Evolutionary conservation across 2,797 vertebrate species (phyloP), one percentile per base, ranked within the genome.

Genomic region (Manis crassicaudata): DNA sequence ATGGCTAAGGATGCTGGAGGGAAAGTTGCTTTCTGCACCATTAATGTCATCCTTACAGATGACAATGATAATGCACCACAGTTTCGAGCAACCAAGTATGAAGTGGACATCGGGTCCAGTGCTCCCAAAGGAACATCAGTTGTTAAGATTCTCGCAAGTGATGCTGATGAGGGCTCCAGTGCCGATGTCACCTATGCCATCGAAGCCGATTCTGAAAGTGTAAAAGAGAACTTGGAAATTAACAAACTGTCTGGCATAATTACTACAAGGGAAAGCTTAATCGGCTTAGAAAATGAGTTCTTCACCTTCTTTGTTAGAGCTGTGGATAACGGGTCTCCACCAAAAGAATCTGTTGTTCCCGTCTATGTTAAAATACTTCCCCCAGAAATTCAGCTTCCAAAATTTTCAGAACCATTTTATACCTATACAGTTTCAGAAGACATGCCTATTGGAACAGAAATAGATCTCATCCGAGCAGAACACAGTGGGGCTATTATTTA

Each of bases 1-100:
- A 99, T 99, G 98, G 99, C 99, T 40, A 99, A 99, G 98, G 99
- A 99, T 40, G 98, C 99, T 0, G 99, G 99, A 18, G 99, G 99
- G 43, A 99, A 99, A 98, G 99, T 99, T 21, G 99, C 99, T 52
- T 99, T 99, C 97, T 99, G 99, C 97, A 98, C 98, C 7, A 97
- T 99, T 96, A 99, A 99, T 96, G 99, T 99, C 37, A 99, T 99
- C 97, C 99, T 99, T 82, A 99, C 99, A 13, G 99, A 99, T 92
- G 98, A 99, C 97, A 99, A 99, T 88, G 99, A 99, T 96, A 99
- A 99, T 13, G 98, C 99, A n/a, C 99, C 99, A 25, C 99, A 99
- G n/a, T 99, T 99, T 97, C 99, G 99, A 96, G 99, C 99, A 86
- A 98, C 98, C 6, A 99, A 99, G 54, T 99, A 99, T 94, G 99